Percentiles rank a stretch among this genome's conserved stretches.
These are phyloP conservation scores for Carollia perspicillata DNA, from an alignment of 2,113 vertebrate genomes.

Conservation along the genomic window DNA sequence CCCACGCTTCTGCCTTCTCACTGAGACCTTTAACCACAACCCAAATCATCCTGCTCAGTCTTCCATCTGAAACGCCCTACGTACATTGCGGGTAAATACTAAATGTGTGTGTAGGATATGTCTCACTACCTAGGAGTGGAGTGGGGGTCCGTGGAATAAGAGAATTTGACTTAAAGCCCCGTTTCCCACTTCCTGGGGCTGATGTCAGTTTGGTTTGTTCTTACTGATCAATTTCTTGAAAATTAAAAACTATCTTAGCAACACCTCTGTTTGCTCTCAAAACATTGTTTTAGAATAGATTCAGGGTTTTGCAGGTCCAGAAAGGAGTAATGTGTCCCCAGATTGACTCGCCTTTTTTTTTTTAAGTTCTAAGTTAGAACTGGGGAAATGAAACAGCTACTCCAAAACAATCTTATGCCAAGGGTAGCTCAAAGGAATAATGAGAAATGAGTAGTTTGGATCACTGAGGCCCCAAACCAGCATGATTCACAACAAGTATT, in stretches of 20 bases:
- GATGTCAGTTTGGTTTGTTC: not conserved
- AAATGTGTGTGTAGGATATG: not conserved
- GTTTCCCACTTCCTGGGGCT: not conserved
- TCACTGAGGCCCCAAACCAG: not conserved
- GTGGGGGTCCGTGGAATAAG: not conserved
- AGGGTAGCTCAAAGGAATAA: not conserved
- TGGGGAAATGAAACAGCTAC: not conserved
- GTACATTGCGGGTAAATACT: not conserved
- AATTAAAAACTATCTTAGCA: not conserved
- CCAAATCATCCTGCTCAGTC: not conserved
- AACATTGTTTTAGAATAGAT: not conserved
- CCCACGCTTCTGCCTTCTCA: not conserved
- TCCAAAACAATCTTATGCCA: rapidly evolving
- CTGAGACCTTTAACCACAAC: not conserved
- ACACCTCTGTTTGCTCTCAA: not conserved
- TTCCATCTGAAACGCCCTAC: not conserved
- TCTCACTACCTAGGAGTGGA: not conserved
- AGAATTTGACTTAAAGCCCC: not conserved
- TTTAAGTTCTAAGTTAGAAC: not conserved
- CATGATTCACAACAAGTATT: not conserved
- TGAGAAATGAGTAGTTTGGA: not conserved
- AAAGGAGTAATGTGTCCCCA: not conserved
- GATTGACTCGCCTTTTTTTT: not conserved
- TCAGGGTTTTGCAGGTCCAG: not conserved
- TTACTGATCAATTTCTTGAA: not conserved